Conservation (phyloP, 2,888 invertebrate species). For the Drosophila koepferae region DNA sequence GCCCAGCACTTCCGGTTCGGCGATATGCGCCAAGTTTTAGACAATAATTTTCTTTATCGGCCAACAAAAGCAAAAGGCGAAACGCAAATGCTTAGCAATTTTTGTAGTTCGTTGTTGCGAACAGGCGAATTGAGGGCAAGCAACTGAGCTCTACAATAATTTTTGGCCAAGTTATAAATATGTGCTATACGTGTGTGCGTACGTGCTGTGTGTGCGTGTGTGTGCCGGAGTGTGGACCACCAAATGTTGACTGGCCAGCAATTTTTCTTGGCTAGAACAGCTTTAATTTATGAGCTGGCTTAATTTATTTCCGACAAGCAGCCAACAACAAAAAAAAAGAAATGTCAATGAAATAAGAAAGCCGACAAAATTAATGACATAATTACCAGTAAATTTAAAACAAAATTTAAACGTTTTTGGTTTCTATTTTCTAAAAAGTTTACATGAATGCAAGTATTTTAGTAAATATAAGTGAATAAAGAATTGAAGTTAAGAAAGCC, state of each 20-base stretch:
- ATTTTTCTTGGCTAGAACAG: slow-evolving; percentile 52
- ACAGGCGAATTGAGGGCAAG: slow-evolving; percentile 10
- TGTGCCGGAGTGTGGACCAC: slow-evolving; percentile 40
- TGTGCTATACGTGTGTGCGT: slow-evolving; percentile 11
- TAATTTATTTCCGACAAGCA: slow-evolving; percentile 74
- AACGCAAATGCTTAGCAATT: slow-evolving; percentile 74
- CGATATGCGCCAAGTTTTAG: slow-evolving; percentile 80
- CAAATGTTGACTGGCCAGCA: slow-evolving; percentile 49
- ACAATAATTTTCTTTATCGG: slow-evolving; percentile 77
- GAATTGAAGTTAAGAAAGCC: background rate
- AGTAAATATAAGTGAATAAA: background rate
- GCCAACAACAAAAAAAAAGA: slow-evolving; percentile 13
- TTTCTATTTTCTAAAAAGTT: background rate
- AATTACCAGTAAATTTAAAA: slow-evolving; percentile 38
- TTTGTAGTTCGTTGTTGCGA: slow-evolving; percentile 8
- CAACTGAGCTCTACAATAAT: slow-evolving; percentile 31
- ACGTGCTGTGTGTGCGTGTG: background rate
- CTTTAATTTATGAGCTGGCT: slow-evolving; percentile 76
- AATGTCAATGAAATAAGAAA: slow-evolving; percentile 3
- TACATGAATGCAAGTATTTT: too few species aligned
- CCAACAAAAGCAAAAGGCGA: slow-evolving; percentile 63
- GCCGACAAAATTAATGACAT: slow-evolving; percentile 20
- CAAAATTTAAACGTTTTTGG: background rate
- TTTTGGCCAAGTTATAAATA: slow-evolving; percentile 66
- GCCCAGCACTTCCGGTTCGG: slow-evolving; percentile 71